A percentile compares a stretch with the other conserved stretches of the same genome.
These are phyloP conservation scores for Eupleurogrammus muticus DNA, from an alignment of 2,797 vertebrate species.

Conservation along the genomic window DNA sequence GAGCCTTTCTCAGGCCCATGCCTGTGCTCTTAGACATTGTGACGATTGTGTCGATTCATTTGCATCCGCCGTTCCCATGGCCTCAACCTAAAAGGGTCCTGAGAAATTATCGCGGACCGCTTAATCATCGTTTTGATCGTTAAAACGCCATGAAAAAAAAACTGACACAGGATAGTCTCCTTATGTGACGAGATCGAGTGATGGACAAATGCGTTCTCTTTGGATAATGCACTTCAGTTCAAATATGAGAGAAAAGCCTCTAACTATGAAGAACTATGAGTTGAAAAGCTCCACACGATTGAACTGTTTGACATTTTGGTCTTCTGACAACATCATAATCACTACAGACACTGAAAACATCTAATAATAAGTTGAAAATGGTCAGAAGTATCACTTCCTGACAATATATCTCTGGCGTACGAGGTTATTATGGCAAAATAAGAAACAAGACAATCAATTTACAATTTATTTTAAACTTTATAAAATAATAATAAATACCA, in stretches of 20 bases:
- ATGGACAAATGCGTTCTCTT: slow-evolving; percentile 49
- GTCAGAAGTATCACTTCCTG: not conserved
- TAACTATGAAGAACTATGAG: not conserved
- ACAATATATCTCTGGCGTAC: not conserved
- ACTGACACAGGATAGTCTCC: slow-evolving; percentile 40
- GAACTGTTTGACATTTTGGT: slow-evolving; percentile 11
- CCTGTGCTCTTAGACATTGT: slow-evolving; percentile 68
- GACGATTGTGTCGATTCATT: slow-evolving; percentile 70
- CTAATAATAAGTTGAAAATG: not conserved
- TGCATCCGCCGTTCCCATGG: slow-evolving; percentile 75
- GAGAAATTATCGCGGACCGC: slow-evolving; percentile 71
- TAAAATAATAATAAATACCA: not conserved
- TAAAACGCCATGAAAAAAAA: slow-evolving; percentile 56
- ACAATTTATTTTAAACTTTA: not conserved
- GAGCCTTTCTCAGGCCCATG: slow-evolving; percentile 58
- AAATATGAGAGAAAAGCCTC: slow-evolving; percentile 15
- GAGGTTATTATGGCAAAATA: not conserved
- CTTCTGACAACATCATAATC: not conserved
- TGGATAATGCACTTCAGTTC: slow-evolving; percentile 29
- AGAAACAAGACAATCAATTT: not conserved
- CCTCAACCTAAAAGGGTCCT: slow-evolving; percentile 74
- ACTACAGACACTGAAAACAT: slow-evolving; percentile 14
- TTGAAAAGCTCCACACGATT: not conserved
- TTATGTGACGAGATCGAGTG: slow-evolving; percentile 24
- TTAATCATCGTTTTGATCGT: slow-evolving; percentile 67